These are phyloP conservation scores for Aurelia aurita DNA, from an alignment of 30 jellyfish, hydroid and myxozoan species.

Conservation along the genomic window DNA sequence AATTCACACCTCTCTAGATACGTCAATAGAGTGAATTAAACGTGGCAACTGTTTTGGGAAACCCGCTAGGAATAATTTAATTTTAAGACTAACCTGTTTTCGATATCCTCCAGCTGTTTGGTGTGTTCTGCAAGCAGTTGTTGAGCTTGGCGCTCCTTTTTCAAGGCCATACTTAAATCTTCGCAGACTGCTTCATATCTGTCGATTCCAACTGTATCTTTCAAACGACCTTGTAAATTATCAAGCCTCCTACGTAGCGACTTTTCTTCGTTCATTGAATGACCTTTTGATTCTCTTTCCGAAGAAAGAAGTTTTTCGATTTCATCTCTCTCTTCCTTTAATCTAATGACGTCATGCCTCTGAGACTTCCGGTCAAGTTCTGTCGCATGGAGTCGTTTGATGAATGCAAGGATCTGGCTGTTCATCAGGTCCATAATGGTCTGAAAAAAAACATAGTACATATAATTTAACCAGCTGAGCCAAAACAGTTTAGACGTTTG, in stretches of 20 bases:
- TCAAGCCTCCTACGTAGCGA: slow-evolving; percentile 42
- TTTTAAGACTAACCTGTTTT: slow-evolving; percentile 59
- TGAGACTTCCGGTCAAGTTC: slow-evolving; percentile 62
- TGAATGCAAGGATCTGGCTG: slow-evolving; percentile 53
- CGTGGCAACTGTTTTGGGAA: too few species aligned
- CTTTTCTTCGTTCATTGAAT: slow-evolving; percentile 25
- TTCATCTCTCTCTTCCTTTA: slow-evolving; percentile 41
- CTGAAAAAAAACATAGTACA: slow-evolving; percentile 7
- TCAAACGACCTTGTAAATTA: slow-evolving; percentile 32
- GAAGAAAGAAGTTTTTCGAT: slow-evolving; percentile 26
- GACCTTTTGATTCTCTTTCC: slow-evolving; percentile 37
- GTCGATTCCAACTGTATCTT: slow-evolving; percentile 40
- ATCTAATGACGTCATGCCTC: slow-evolving; percentile 30
- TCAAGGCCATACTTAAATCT: slow-evolving; percentile 66
- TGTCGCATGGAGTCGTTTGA: slow-evolving; percentile 81
- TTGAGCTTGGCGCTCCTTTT: slow-evolving; percentile 74
- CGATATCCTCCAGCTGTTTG: slow-evolving; percentile 69
- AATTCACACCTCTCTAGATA: too few species aligned
- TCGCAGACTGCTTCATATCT: slow-evolving; percentile 59
- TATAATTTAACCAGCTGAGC: too few species aligned
- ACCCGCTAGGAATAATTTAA: too few species aligned
- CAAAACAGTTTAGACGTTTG: too few species aligned
- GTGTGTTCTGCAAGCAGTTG: slow-evolving; percentile 64
- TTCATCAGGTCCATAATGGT: slow-evolving; percentile 37
- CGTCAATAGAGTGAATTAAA: too few species aligned